A percentile compares a stretch with the other conserved stretches of the same genome.
These are phyloP conservation scores for Oxyteleia sp. DNA, from an alignment of 2,888 invertebrate species.

Conservation along the genomic window DNA sequence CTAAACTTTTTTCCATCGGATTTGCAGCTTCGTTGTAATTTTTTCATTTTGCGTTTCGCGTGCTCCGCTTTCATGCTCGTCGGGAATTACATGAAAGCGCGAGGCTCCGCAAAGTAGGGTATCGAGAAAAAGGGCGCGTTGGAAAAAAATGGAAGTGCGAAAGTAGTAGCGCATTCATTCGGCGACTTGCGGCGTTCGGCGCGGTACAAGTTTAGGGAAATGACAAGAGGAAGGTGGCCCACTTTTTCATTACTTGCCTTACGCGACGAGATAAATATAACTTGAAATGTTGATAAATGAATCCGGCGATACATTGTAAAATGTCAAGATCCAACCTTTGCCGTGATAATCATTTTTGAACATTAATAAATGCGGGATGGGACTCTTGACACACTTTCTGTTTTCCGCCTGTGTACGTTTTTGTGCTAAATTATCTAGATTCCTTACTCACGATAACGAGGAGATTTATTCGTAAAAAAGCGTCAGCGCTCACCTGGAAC, in stretches of 20 bases:
- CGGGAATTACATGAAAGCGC: slow-evolving; percentile 17
- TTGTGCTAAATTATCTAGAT: slow-evolving; percentile 53
- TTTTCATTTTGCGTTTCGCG: slow-evolving; percentile 72
- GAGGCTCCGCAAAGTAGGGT: slow-evolving; percentile 70
- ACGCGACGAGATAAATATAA: slow-evolving; percentile 42
- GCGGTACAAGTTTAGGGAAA: slow-evolving; percentile 28
- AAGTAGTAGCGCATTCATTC: slow-evolving; percentile 39
- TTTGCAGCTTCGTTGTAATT: slow-evolving; percentile 65
- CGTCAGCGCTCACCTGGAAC: slow-evolving; percentile 81
- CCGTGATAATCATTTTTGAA: slow-evolving; percentile 45
- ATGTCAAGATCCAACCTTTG: slow-evolving; percentile 45
- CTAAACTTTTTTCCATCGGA: too few relatives aligned
- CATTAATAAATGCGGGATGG: slow-evolving; percentile 38
- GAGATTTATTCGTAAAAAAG: slow-evolving; percentile 27
- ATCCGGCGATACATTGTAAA: slow-evolving; percentile 46
- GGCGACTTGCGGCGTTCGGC: slow-evolving; percentile 14
- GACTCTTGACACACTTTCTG: slow-evolving; percentile 45
- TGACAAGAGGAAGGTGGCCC: slow-evolving; percentile 25
- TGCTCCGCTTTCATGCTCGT: slow-evolving; percentile 21
- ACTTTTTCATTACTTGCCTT: slow-evolving; percentile 48
- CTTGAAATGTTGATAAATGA: slow-evolving; percentile 61
- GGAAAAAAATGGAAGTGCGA: slow-evolving; percentile 25
- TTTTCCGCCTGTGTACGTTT: slow-evolving; percentile 19
- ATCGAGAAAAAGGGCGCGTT: slow-evolving; percentile 49
- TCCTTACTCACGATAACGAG: slow-evolving; percentile 51